Conservation (phyloP, 2,888 invertebrate genomes). For the Ormyrus nitidulus region DNA sequence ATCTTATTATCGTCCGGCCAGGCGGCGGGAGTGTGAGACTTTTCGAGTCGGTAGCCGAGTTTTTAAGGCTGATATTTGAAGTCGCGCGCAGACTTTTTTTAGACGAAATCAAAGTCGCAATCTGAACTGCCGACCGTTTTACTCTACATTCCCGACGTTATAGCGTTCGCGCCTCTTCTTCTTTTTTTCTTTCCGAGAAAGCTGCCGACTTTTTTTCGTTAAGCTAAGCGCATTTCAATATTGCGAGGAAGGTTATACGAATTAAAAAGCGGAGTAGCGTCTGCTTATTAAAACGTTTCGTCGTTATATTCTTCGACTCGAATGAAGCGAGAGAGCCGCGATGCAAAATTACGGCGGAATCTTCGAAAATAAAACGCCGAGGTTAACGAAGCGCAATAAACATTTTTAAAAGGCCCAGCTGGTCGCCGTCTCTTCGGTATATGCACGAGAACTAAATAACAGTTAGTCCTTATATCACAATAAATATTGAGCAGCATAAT, state of each 20-base stretch:
- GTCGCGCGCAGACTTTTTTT: constrained; percentile 23
- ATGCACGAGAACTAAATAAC: constrained; percentile 3
- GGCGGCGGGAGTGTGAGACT: constrained; percentile 32
- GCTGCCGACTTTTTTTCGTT: not conserved
- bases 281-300: not conserved
- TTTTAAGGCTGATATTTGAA: constrained; percentile 44
- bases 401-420: too few species aligned
- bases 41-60: constrained; percentile 36
- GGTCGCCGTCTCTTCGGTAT: not conserved
- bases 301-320: not conserved
- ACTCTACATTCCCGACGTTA: not conserved
- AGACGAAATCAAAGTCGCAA: constrained; percentile 46
- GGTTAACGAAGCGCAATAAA: too few species aligned
- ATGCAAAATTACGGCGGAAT: not conserved
- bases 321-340: not conserved
- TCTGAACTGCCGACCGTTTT: constrained; percentile 15
- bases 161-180: not conserved
- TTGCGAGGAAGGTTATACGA: too few species aligned
- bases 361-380: too few species aligned
- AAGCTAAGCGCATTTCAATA: not conserved
- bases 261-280: too few species aligned
- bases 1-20: constrained; percentile 59
- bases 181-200: constrained; percentile 34
- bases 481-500: constrained; percentile 39
- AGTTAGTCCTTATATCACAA: constrained; percentile 9